A percentile compares a stretch with the other conserved stretches of the same genome.
phyloP scores from a whole-genome alignment of 1,140 invertebrate genomes.

The Eciton burchellii region DNA sequence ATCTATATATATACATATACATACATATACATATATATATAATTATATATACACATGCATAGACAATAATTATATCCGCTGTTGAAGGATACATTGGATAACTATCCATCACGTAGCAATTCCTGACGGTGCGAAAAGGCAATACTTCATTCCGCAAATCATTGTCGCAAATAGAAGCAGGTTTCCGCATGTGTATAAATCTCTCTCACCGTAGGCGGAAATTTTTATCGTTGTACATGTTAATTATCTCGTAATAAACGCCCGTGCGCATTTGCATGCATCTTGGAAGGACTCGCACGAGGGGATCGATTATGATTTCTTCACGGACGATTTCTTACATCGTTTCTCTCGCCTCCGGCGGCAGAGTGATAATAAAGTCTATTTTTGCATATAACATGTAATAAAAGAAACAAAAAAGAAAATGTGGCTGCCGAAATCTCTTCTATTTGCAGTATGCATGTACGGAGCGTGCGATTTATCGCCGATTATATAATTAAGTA shows the following conservation, averaged over 20 bases:
- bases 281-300: background rate
- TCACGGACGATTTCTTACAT: slow-evolving; percentile 67
- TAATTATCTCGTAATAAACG: background rate
- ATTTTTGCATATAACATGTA: slow-evolving; percentile 69
- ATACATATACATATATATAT: slow-evolving; percentile 57
- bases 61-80: slow-evolving; percentile 76
- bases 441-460: slow-evolving; percentile 61
- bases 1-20: slow-evolving; percentile 59
- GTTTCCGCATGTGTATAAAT: slow-evolving; percentile 23
- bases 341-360: slow-evolving; percentile 62
- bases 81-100: slow-evolving; percentile 59
- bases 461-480: slow-evolving; percentile 19
- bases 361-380: slow-evolving; percentile 61
- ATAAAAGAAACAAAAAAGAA: slow-evolving; percentile 20
- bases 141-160: slow-evolving; percentile 44
- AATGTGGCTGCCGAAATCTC: slow-evolving; percentile 46
- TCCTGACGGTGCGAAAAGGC: background rate
- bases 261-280: background rate
- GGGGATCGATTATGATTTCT: slow-evolving; percentile 7
- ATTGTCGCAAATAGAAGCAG: slow-evolving; percentile 53
- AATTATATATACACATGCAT: slow-evolving; percentile 59
- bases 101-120: slow-evolving; percentile 50
- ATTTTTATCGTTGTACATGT: background rate
- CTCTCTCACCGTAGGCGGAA: slow-evolving; percentile 16
- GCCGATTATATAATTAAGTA: slow-evolving; percentile 14